Evolutionary conservation across 2,888 invertebrate species (phyloP), one percentile per base, ranked within the genome.

Genomic region (Brenthis ino): DNA sequence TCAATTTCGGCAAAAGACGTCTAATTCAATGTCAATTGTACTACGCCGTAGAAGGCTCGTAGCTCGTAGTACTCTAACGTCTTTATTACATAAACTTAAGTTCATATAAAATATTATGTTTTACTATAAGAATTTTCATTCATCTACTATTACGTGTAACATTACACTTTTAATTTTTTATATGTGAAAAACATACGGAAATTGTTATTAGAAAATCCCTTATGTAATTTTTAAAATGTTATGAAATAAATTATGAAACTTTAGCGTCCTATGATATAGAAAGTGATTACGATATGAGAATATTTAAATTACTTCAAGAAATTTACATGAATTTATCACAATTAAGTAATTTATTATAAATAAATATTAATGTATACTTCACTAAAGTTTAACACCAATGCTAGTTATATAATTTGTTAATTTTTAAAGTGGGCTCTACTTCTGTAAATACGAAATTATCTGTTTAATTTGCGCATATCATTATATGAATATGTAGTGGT

Each of bases 191-290:
- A 28, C 50, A 58, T n/a, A 60, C 50, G 60, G 60, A 60, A 50
- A 60, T 60, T 28, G 28, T 37, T 20, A 37, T n/a, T 37, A 63
- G 63, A 53, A 63, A 53, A 37, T 20, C 33, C 33, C 33, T 63
- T 37, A 53, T 63, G 53, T 63, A 63, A 53, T 63, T 53, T 63
- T 37, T 63, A 20, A 63, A 13, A 3, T 53, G 20, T 63, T 53
- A 63, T 37, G 37, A 53, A 37, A 63, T 63, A 58, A 11, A 63
- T 64, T 33, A 28, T 58, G 20, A 64, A 57, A 67, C 66, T 51
- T 66, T 63, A 61, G 65, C 57, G 72, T 74, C 70, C 74, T 73
- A 64, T 65, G 71, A 72, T 69, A 69, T 75, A 65, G 75, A 76
- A 76, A 75, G 74, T 64, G 53, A 63, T 72, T 66, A 65, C 57